Conservation (phyloP, 2,797 vertebrate species). For the Cynodonichthys magdalenae region DNA sequence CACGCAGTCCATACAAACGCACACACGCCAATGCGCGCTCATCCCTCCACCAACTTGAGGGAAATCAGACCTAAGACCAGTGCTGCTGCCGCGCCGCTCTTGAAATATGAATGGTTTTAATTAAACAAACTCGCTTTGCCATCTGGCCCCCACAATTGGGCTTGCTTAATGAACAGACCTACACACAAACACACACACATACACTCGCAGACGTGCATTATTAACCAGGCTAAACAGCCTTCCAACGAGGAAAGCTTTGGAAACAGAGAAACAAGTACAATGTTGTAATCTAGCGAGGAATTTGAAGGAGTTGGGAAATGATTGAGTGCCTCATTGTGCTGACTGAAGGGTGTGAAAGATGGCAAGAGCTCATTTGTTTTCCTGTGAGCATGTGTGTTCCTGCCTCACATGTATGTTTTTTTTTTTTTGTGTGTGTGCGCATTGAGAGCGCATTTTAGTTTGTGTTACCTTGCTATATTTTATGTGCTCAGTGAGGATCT, state of each 20-base stretch:
- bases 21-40: conserved; percentile 21
- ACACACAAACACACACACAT: conserved; percentile 42
- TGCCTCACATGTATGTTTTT: conserved; percentile 1
- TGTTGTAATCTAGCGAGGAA: conserved; percentile 49
- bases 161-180: conserved; percentile 68
- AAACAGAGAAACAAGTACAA: conserved; percentile 52
- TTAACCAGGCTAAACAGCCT: conserved; percentile 62
- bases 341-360: conserved; percentile 12
- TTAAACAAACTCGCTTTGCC: conserved; percentile 78
- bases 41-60: conserved; percentile 57
- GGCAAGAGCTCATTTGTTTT: conserved; percentile 18
- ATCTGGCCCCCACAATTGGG: conserved; percentile 73
- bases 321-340: conserved; percentile 44
- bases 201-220: conserved; percentile 41
- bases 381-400: conserved; percentile 17
- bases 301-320: conserved; percentile 53
- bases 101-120: conserved; percentile 81
- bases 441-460: not conserved
- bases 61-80: conserved; percentile 68
- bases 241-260: conserved; percentile 44
- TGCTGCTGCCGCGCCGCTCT: conserved; percentile 57
- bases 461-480: no score
- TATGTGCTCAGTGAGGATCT: conserved; percentile 18
- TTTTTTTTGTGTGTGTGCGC: no score
- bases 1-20: conserved; percentile 22